These are phyloP conservation scores for Symphodus melops DNA, from an alignment of 2,113 vertebrate species.

Conservation along the genomic window DNA sequence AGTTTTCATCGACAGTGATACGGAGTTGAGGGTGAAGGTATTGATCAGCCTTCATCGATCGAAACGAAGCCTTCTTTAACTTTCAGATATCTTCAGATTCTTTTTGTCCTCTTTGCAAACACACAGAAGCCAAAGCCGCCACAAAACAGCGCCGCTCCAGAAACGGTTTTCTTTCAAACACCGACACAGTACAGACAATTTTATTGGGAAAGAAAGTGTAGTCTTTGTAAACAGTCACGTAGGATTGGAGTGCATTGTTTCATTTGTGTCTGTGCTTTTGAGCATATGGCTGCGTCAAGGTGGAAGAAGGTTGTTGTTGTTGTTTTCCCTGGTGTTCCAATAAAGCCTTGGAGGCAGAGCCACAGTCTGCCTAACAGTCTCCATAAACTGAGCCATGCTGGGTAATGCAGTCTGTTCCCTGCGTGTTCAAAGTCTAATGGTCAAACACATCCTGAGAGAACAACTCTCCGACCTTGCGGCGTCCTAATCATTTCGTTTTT, in stretches of 20 bases:
- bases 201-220: slow-evolving; percentile 6
- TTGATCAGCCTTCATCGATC: slow-evolving; percentile 20
- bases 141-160: too few relatives aligned
- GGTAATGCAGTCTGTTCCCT: slow-evolving; percentile 25
- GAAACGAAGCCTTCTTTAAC: neutral
- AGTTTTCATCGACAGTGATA: slow-evolving; percentile 12
- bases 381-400: slow-evolving; percentile 21
- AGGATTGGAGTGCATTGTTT: slow-evolving; percentile 45
- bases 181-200: slow-evolving; percentile 11
- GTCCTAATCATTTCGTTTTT: neutral
- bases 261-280: slow-evolving; percentile 62
- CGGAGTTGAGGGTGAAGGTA: neutral
- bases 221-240: slow-evolving; percentile 58
- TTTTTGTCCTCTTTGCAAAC: neutral
- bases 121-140: neutral
- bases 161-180: neutral
- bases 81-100: neutral
- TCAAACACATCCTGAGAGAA: slow-evolving; percentile 30
- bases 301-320: slow-evolving; percentile 24
- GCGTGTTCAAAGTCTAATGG: slow-evolving; percentile 59
- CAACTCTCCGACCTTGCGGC: neutral
- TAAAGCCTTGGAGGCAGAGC: slow-evolving; percentile 24
- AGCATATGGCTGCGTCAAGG: slow-evolving; percentile 28
- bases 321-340: slow-evolving; percentile 29
- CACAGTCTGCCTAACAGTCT: slow-evolving; percentile 36